Evolutionary conservation across 1,140 invertebrate genomes (phyloP), one percentile per base, ranked within the genome.

Genomic region (Pseudomyrmex sp.): DNA sequence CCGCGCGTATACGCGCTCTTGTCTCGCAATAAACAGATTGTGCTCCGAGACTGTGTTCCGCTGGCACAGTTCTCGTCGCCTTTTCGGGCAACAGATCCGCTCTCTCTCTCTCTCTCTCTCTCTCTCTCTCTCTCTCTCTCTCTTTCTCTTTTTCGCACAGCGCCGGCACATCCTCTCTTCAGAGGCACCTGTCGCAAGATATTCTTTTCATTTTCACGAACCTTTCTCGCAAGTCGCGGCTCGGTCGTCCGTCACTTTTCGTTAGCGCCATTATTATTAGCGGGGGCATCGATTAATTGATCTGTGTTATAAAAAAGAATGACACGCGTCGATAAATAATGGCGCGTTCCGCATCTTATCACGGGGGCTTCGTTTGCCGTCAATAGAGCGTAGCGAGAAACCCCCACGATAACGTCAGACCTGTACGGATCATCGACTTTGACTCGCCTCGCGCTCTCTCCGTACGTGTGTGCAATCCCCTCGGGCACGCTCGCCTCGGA

Each of bases 281-380:
- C 76, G 54, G 20, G 50, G 63, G 56, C 61, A 87, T 88, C 87
- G 87, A 88, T 88, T 88, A 88, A 88, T 88, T 85, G 87, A 88
- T 88, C 85, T 85, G 50, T 80, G 73, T 79, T 88, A 83, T 85
- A 88, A 85, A 88, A 83, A 88, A 88, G 35, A 48, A 80, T 50
- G 56, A 68, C 52, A 83, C 82, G 82, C 82, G 82, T 83, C 73
- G 73, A 56, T 76, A 83, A 76, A 76, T 75, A 83, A 83, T 59
- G 66, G n/a, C 68, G 59, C 26, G 23, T 52, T 58, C 44, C 72
- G 35, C 59, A 59, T 20, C 58, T 61, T 23, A 15, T 59, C 59
- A 61, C 73, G 48, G 48, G 35, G 35, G 35, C 62, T 58, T 20
- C 73, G 62, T 59, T 83, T 77, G 69, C 46, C 70, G 26, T 82